A percentile compares a stretch with the other conserved stretches of the same genome.
phyloP scores from a whole-genome alignment of 2,888 invertebrate genomes.

The Ormyrus labotus region DNA sequence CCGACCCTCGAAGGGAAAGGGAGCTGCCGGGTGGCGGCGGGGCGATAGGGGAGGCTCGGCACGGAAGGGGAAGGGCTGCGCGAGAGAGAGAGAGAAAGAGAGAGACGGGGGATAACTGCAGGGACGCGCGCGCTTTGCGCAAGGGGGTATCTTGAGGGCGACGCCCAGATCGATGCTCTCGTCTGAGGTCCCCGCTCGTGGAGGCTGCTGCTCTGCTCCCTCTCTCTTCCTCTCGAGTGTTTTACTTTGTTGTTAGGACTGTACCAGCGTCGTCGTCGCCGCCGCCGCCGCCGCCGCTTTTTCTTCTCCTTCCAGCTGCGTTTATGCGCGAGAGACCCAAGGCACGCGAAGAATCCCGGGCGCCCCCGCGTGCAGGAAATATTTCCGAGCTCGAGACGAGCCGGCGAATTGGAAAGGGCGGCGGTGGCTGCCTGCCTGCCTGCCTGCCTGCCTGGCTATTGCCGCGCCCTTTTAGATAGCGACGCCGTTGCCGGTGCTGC shows the following conservation, averaged over 20 bases:
- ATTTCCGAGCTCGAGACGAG: constrained; percentile 4
- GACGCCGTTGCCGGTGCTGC: no score
- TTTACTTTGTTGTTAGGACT: no score
- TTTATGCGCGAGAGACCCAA: background rate
- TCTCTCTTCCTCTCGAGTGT: no score
- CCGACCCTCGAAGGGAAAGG: background rate
- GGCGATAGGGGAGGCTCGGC: background rate
- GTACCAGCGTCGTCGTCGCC: constrained; percentile 49
- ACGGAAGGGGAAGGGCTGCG: background rate
- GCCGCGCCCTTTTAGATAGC: background rate
- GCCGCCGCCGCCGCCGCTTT: constrained; percentile 40
- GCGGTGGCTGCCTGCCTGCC: no score
- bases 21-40: background rate
- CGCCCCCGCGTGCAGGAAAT: constrained; percentile 7
- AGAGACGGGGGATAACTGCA: background rate
- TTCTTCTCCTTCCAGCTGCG: background rate
- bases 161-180: constrained; percentile 74
- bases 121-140: background rate
- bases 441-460: no score
- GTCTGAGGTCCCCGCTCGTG: constrained; percentile 71
- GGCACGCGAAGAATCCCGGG: constrained; percentile 33
- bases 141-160: constrained; percentile 64
- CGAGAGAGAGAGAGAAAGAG: background rate
- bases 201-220: constrained; percentile 60
- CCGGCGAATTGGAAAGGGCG: constrained; percentile 39